Evolutionary conservation across 2,797 vertebrate species (phyloP).

Genomic region (Vespertilio murinus): DNA sequence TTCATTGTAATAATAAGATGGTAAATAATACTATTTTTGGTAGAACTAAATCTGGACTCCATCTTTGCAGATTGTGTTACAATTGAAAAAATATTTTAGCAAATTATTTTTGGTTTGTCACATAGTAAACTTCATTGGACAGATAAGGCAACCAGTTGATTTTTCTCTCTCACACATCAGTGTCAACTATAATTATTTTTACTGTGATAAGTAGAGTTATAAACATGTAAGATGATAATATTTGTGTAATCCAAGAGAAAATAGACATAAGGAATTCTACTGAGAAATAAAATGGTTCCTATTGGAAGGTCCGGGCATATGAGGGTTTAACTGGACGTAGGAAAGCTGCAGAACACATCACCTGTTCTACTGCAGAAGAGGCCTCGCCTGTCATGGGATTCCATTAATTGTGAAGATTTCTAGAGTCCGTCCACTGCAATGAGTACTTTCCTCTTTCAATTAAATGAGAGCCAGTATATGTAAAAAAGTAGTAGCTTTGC

Average conservation of each 20-base stretch:
- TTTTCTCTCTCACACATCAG: no score
- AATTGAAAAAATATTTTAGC: background rate
- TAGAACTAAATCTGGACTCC: constrained; percentile 4
- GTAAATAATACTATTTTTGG: background rate
- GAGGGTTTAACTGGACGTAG: background rate
- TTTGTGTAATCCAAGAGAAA: background rate
- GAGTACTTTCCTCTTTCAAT: background rate
- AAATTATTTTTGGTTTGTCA: background rate
- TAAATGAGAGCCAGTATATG: background rate
- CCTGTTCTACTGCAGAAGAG: background rate
- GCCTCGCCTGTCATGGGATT: background rate
- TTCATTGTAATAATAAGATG: background rate
- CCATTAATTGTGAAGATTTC: background rate
- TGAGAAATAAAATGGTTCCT: background rate
- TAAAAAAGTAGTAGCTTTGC: background rate
- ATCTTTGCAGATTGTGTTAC: background rate
- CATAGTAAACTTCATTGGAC: background rate
- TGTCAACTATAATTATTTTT: background rate
- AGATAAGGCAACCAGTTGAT: background rate
- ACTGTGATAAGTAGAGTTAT: background rate
- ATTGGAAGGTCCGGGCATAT: background rate
- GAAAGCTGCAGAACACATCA: background rate
- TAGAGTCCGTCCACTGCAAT: background rate
- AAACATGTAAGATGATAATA: background rate
- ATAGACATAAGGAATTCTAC: background rate